phyloP scores from a whole-genome alignment of 2,888 invertebrate genomes.

The Timema cristinae region DNA sequence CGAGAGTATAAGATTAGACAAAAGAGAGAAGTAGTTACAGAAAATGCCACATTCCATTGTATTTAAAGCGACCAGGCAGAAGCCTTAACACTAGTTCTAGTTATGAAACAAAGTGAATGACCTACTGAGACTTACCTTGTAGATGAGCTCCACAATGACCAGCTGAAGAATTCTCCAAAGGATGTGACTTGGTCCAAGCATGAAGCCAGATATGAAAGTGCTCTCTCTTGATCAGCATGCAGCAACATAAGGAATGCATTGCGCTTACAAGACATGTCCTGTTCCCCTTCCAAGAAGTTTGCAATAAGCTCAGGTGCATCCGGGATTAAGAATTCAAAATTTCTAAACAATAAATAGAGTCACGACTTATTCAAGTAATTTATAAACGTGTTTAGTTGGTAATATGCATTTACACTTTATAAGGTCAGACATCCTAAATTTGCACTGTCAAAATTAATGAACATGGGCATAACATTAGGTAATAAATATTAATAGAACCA shows the following conservation, averaged over 20 bases:
- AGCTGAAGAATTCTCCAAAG: conserved; percentile 97
- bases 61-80: too few relatives aligned
- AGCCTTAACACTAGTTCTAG: background rate
- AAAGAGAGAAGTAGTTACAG: too few relatives aligned
- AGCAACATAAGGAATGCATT: conserved; percentile 99
- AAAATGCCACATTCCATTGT: too few relatives aligned
- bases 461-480: background rate
- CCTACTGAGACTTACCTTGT: conserved; percentile 64
- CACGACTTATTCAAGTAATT: too few relatives aligned
- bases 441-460: too few relatives aligned
- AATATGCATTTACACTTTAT: too few relatives aligned
- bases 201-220: conserved; percentile 86
- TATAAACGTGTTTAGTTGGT: too few relatives aligned
- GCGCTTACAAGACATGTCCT: conserved; percentile 98
- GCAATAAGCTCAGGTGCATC: conserved; percentile 97
- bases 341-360: conserved; percentile 51
- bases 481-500: conserved; percentile 19
- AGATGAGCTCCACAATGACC: conserved; percentile 98
- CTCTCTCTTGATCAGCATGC: conserved; percentile 94
- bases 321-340: conserved; percentile 97
- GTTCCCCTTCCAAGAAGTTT: conserved; percentile 90
- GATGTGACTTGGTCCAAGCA: conserved; percentile 91
- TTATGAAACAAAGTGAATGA: background rate
- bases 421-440: too few relatives aligned
- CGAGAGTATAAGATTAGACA: too few relatives aligned